These are phyloP conservation scores for Ptycholaimellus sp. DNA, from an alignment of 2,888 invertebrate genomes.

Conservation along the genomic window DNA sequence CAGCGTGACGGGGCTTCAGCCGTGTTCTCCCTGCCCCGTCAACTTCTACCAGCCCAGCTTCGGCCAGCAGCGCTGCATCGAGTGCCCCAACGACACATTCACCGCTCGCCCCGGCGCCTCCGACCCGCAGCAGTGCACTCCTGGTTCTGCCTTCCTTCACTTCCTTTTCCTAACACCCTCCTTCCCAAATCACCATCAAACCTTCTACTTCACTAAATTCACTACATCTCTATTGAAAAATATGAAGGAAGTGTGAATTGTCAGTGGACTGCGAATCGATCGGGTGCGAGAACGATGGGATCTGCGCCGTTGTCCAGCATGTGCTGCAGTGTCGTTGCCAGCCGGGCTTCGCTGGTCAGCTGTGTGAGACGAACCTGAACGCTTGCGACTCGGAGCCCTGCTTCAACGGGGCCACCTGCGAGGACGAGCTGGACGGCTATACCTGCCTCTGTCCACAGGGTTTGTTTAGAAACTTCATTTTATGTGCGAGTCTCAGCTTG, in stretches of 20 bases:
- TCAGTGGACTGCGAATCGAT: slow-evolving; percentile 41
- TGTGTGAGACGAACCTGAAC: slow-evolving; percentile 39
- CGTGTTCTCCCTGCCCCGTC: slow-evolving; percentile 68
- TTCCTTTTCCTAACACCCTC: background rate
- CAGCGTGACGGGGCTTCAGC: slow-evolving; percentile 70
- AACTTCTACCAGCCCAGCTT: slow-evolving; percentile 67
- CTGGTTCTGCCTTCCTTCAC: slow-evolving; percentile 4
- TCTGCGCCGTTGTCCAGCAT: slow-evolving; percentile 8
- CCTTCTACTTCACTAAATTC: background rate
- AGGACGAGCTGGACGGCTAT: slow-evolving; percentile 56
- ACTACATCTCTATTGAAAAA: slow-evolving; percentile 1
- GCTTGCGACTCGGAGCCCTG: slow-evolving; percentile 65
- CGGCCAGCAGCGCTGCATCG: slow-evolving; percentile 59
- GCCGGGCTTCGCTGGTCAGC: slow-evolving; percentile 28
- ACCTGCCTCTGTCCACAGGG: slow-evolving; percentile 21
- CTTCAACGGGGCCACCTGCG: slow-evolving; percentile 84
- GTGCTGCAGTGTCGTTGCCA: slow-evolving; percentile 7
- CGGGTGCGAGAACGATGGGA: slow-evolving; percentile 19
- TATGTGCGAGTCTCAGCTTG: too few species aligned
- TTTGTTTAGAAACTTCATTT: too few species aligned
- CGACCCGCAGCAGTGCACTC: slow-evolving; percentile 56
- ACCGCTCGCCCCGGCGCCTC: slow-evolving; percentile 55
- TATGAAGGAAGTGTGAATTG: too few species aligned
- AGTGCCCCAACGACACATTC: slow-evolving; percentile 69
- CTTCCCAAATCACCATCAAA: background rate